Base-by-base conservation (phyloP, 2,888 invertebrate genomes). In the Augochlorella aurata region DNA sequence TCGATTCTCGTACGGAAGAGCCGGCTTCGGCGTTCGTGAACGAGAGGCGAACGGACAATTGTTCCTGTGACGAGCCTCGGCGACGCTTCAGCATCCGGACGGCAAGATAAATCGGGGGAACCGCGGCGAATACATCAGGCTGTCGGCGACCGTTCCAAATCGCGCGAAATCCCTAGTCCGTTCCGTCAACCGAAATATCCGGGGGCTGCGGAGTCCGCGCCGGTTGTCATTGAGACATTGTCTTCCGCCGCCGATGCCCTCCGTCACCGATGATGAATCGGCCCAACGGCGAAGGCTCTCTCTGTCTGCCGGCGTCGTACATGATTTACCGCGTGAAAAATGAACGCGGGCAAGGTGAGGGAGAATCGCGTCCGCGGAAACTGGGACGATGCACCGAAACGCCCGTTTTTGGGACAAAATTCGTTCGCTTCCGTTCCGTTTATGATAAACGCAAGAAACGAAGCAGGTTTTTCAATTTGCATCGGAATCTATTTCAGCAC, bases 261-360 rank as follows among this genome's bases (percentile, higher is more conserved):
- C 54, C 65, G 38, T 29, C n/a, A 18, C 61, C 29, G 29, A 24
- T 73, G 77, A 82, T 73, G 72, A 72, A 83, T 78, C 77, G 68
- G 63, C 38, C 38, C 38, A 66, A 29, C 74, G 45, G 24, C 16
- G 18, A 44, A 63, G n/a, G 24, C n/a, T n/a, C 65, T 14, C 14
- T 14, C 29, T 50, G 3, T 18, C 16, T 24, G 29, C 9, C 61
- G 0, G 16, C 29, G 73, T 81, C 77, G 38, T 50, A n/a, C 61
- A 65, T 71, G 83, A 83, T 84, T 83, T 79, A 84, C 67, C 74
- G 24, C n/a, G 71, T 84, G 85, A 88, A 85, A 87, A 85, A 88
- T 87, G 81, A 58, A 80, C 76, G 61, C 54, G 29, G 49, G 45
- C 77, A 69, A 69, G 73, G 71, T 70, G 74, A 76, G 70, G 61